These are phyloP conservation scores for Amphiduros pacificus DNA, from an alignment of 2,888 invertebrate genomes.

Conservation along the genomic window DNA sequence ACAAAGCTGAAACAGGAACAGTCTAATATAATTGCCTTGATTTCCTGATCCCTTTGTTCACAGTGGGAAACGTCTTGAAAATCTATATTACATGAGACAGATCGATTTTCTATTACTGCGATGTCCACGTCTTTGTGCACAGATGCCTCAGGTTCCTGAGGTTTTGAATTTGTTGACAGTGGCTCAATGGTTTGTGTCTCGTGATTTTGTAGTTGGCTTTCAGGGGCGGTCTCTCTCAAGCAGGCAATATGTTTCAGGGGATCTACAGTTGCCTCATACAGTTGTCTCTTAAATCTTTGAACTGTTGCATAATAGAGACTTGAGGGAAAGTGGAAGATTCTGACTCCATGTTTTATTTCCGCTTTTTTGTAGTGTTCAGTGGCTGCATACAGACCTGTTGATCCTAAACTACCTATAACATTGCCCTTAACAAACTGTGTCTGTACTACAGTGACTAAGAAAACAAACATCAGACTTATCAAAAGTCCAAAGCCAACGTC, in stretches of 20 bases:
- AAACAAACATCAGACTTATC: conserved; percentile 46
- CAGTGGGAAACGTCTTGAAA: too few relatives aligned
- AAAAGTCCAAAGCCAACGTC: conserved; percentile 52
- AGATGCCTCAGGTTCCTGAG: too few relatives aligned
- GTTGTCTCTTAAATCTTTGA: conserved; percentile 48
- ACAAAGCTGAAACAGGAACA: conserved; percentile 45
- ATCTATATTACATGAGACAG: neutral
- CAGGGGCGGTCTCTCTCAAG: too few relatives aligned
- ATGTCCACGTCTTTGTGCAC: too few relatives aligned
- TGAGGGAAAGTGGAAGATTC: conserved; percentile 51
- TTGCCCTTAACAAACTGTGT: conserved; percentile 48
- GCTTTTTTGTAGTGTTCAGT: neutral
- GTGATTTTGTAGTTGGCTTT: too few relatives aligned
- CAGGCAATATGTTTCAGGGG: conserved; percentile 30
- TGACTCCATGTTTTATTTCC: conserved; percentile 34
- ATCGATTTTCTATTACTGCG: neutral
- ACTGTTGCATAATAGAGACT: conserved; percentile 54
- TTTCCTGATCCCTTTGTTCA: neutral
- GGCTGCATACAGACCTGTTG: conserved; percentile 1
- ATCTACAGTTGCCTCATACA: conserved; percentile 49
- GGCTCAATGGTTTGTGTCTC: too few relatives aligned
- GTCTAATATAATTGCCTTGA: conserved; percentile 39
- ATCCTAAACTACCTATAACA: conserved; percentile 39
- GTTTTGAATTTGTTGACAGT: neutral
- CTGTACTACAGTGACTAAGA: conserved; percentile 48